These are phyloP conservation scores for Salmo trutta DNA, from an alignment of 2,797 vertebrate genomes.

Conservation along the genomic window DNA sequence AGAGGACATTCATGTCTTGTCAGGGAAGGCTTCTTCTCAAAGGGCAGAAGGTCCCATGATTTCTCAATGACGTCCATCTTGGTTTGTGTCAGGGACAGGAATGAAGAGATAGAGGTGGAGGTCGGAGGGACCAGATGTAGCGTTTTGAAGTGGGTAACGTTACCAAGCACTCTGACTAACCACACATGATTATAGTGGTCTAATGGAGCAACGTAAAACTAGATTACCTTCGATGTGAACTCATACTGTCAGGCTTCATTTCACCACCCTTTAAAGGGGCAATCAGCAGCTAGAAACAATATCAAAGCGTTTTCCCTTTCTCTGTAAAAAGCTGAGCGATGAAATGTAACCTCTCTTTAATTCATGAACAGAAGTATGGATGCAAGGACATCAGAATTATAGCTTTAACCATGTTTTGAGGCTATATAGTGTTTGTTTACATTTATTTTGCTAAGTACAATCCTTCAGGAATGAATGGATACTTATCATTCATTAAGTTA, in stretches of 20 bases:
- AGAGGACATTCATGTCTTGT: conserved; percentile 13
- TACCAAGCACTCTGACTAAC: neutral
- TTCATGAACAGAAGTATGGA: neutral
- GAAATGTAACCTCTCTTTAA: neutral
- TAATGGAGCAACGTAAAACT: neutral
- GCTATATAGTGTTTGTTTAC: too few species aligned
- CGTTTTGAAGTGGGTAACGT: neutral
- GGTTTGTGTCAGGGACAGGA: neutral
- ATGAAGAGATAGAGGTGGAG: neutral
- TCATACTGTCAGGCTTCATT: neutral
- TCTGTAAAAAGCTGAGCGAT: neutral
- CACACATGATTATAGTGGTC: neutral
- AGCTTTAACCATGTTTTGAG: too few species aligned
- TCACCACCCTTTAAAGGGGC: neutral
- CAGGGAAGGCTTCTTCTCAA: conserved; percentile 1
- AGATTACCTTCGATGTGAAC: neutral
- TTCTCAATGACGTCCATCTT: neutral
- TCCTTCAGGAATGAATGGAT: too few species aligned
- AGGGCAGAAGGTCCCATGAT: neutral
- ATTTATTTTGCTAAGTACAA: too few species aligned
- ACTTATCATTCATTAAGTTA: too few species aligned
- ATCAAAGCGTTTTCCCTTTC: neutral
- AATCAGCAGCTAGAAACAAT: neutral
- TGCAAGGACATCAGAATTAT: neutral
- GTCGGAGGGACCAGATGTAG: neutral